A percentile compares a stretch with the other conserved stretches of the same genome.
Conservation (phyloP, 2,113 vertebrate genomes). For the Polypterus senegalus region DNA sequence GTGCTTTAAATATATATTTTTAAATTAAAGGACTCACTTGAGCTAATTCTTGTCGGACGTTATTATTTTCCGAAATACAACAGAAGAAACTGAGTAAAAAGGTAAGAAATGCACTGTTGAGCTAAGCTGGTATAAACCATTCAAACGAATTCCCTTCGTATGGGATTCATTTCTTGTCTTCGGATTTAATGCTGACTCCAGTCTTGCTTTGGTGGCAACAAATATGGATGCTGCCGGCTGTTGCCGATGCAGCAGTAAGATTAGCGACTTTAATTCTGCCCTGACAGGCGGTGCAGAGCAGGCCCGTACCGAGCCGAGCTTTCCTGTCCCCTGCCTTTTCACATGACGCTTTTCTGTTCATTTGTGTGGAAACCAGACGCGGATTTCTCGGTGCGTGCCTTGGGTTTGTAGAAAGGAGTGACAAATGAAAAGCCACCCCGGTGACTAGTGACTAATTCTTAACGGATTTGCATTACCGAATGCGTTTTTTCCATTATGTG, state of each 20-base stretch:
- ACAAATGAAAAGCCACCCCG: too few species aligned
- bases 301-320: background rate
- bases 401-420: too few species aligned
- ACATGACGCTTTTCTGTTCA: too few species aligned
- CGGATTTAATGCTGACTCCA: slow-evolving; percentile 3
- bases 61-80: background rate
- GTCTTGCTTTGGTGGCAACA: background rate
- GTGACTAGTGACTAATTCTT: too few species aligned
- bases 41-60: too few species aligned
- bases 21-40: background rate
- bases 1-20: background rate
- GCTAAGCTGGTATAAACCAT: background rate
- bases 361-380: too few species aligned
- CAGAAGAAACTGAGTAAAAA: background rate
- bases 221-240: slow-evolving; percentile 7
- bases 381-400: too few species aligned
- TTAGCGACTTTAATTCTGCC: background rate
- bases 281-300: background rate
- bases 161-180: background rate
- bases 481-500: too few species aligned
- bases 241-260: slow-evolving; percentile 3
- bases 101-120: background rate
- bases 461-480: too few species aligned
- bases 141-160: background rate
- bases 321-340: too few species aligned